Conservation (phyloP, 2,797 vertebrate genomes). For the Pogonophryne albipinna region DNA sequence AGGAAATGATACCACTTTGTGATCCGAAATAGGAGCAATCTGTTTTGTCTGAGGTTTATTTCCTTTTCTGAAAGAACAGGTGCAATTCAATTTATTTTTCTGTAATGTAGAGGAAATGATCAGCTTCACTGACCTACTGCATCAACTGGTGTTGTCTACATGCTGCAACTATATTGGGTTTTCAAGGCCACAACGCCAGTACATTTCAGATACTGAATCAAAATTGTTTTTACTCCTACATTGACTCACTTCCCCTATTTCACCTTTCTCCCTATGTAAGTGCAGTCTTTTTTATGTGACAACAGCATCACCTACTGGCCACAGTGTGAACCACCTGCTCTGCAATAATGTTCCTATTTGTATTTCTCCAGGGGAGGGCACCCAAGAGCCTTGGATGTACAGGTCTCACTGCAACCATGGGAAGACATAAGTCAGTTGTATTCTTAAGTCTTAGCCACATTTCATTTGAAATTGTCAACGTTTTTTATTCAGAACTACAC, state of each 20-base stretch:
- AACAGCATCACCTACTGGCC: slow-evolving; percentile 74
- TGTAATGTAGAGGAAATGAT: slow-evolving; percentile 42
- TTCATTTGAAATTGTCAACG: slow-evolving; percentile 57
- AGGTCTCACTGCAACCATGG: slow-evolving; percentile 16
- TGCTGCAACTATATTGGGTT: slow-evolving; percentile 27
- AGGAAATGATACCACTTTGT: slow-evolving; percentile 60
- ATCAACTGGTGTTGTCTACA: slow-evolving; percentile 39
- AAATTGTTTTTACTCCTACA: slow-evolving; percentile 32
- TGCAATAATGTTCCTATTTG: slow-evolving; percentile 8
- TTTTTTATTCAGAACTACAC: slow-evolving; percentile 45
- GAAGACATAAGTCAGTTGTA: slow-evolving; percentile 36
- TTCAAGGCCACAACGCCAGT: slow-evolving; percentile 7
- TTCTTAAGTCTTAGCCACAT: slow-evolving; percentile 45
- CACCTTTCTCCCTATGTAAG: not conserved
- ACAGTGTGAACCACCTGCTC: not conserved
- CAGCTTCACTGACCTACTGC: slow-evolving; percentile 21
- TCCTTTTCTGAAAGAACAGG: slow-evolving; percentile 47
- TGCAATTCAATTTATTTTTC: slow-evolving; percentile 36
- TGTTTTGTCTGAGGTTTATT: slow-evolving; percentile 60
- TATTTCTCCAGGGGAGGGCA: slow-evolving; percentile 81
- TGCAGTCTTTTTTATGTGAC: slow-evolving; percentile 31
- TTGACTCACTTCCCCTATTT: not conserved
- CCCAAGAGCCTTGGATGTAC: slow-evolving; percentile 70
- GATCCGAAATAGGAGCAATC: slow-evolving; percentile 54
- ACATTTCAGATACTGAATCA: slow-evolving; percentile 49